Conservation (phyloP, 2,113 vertebrate genomes). For the Mixornis gularis region DNA sequence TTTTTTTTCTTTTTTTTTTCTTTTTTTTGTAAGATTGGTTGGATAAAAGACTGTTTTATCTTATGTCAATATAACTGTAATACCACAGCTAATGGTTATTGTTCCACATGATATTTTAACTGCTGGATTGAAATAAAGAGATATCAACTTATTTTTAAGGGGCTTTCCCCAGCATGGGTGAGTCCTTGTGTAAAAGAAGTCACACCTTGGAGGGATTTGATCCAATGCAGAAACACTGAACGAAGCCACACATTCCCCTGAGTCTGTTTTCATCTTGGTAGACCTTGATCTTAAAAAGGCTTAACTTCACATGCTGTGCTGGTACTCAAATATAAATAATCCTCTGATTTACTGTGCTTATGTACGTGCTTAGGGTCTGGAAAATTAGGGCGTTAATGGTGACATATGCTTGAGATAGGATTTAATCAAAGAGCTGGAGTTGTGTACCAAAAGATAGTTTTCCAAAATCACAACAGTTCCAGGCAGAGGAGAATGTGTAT, state of each 20-base stretch:
- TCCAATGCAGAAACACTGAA: not conserved
- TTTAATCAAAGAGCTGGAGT: not conserved
- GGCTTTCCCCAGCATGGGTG: not conserved
- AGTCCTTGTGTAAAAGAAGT: not conserved
- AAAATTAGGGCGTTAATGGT: not conserved
- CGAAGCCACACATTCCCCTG: not conserved
- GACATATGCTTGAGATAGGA: not conserved
- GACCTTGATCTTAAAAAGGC: conserved; percentile 16
- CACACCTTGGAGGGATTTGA: not conserved
- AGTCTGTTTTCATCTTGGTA: not conserved
- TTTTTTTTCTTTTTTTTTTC: no score
- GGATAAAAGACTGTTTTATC: not conserved
- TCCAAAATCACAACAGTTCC: not conserved
- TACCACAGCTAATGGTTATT: not conserved
- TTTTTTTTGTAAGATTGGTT: not conserved
- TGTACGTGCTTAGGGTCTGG: not conserved
- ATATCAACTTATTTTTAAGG: not conserved
- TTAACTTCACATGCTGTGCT: not conserved
- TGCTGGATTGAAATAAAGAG: not conserved
- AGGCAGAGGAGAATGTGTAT: not conserved
- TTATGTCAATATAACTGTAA: not conserved
- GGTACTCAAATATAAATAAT: conserved; percentile 15
- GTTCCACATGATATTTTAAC: not conserved
- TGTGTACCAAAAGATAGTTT: not conserved
- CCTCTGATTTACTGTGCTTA: not conserved